phyloP scores from a whole-genome alignment of 1,140 invertebrate species.

The Caenorhabditis latens region DNA sequence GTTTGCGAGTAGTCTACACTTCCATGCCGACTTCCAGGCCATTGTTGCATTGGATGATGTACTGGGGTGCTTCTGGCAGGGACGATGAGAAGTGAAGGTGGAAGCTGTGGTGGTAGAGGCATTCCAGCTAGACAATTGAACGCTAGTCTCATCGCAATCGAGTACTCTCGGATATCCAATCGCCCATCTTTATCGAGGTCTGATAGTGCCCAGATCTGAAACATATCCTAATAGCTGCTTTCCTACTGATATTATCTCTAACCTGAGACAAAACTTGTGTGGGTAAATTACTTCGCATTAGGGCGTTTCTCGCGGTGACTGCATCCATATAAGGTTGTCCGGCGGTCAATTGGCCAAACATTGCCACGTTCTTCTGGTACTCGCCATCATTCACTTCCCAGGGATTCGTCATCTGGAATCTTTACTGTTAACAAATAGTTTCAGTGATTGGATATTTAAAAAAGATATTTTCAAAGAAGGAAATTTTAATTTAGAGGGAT shows the following conservation, averaged over 20 bases:
- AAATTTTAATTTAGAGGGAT: no score
- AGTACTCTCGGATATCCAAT: conserved; percentile 96
- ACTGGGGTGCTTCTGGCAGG: conserved; percentile 78
- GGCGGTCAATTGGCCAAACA: conserved; percentile 84
- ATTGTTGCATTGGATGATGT: conserved; percentile 11
- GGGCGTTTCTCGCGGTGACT: conserved; percentile 92
- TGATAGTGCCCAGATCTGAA: conserved; percentile 84
- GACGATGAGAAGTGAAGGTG: conserved; percentile 86
- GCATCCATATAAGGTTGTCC: conserved; percentile 90
- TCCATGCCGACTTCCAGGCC: conserved; percentile 18
- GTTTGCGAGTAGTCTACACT: conserved; percentile 43
- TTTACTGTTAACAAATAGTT: neutral
- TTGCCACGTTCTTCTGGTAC: conserved; percentile 87
- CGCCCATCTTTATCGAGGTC: conserved; percentile 96
- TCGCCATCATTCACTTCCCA: conserved; percentile 90
- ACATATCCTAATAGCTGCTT: neutral
- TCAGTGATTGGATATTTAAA: neutral
- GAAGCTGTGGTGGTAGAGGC: conserved; percentile 88
- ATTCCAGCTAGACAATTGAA: conserved; percentile 91
- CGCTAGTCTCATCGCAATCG: conserved; percentile 96
- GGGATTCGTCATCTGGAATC: conserved; percentile 81
- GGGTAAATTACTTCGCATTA: conserved; percentile 91
- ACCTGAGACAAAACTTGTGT: conserved; percentile 86
- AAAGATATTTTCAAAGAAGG: neutral
- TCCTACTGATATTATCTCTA: neutral